These are phyloP conservation scores for Enteromius argenteus DNA, from an alignment of 2,797 vertebrate genomes.

Conservation along the genomic window DNA sequence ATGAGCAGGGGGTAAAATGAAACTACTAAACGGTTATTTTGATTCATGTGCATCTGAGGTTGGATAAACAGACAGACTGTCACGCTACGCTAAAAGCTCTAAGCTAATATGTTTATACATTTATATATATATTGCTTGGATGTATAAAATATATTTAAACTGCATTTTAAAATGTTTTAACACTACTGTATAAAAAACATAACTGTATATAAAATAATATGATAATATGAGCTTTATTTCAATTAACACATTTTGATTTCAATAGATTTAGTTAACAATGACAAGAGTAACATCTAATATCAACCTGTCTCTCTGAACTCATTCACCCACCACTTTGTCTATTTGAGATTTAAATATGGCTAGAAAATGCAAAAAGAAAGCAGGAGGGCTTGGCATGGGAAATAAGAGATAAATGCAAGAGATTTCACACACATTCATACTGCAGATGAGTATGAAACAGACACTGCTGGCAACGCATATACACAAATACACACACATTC, in stretches of 20 bases:
- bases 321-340: slow-evolving; percentile 35
- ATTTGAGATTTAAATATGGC: slow-evolving; percentile 1
- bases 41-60: not conserved
- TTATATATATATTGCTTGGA: not conserved
- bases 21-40: slow-evolving; percentile 3
- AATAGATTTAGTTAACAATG: not conserved
- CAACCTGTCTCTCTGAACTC: slow-evolving; percentile 37
- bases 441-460: not conserved
- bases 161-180: not conserved
- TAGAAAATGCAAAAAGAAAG: slow-evolving; percentile 16
- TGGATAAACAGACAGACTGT: not conserved
- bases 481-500: slow-evolving; percentile 3
- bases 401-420: not conserved
- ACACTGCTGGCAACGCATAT: not conserved
- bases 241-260: not conserved
- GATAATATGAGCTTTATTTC: not conserved
- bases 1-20: slow-evolving; percentile 2
- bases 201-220: not conserved
- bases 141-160: not conserved
- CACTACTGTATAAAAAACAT: too few relatives aligned
- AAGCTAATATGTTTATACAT: not conserved
- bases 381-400: slow-evolving; percentile 19
- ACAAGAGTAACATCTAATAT: slow-evolving; percentile 28
- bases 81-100: not conserved
- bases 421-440: not conserved